Percentiles rank a stretch among this genome's conserved stretches.
Evolutionary conservation across 1,140 invertebrate species (phyloP).

Genomic region (Protaetia brevitarsis): DNA sequence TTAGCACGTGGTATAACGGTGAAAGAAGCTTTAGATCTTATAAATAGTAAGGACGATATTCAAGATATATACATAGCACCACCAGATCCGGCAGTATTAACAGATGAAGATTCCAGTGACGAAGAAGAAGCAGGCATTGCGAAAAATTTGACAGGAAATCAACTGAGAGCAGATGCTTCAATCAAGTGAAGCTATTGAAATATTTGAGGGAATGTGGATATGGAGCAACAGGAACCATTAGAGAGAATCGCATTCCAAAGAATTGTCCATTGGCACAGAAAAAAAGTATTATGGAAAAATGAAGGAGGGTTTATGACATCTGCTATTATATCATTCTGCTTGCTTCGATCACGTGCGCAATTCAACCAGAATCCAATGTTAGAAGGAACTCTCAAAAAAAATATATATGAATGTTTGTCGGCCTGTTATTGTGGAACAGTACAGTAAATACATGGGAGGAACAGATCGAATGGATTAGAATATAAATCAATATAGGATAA

Average conservation of each 20-base stretch:
- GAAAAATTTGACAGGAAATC: too few relatives aligned
- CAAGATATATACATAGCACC: too few relatives aligned
- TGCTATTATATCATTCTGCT: neutral
- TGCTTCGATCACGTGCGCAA: neutral
- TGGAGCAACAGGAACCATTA: slow-evolving; percentile 34
- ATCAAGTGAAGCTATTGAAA: slow-evolving; percentile 27
- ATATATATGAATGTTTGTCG: neutral
- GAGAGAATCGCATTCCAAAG: slow-evolving; percentile 32
- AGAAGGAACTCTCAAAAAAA: neutral
- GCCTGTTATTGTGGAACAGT: neutral
- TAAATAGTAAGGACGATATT: too few relatives aligned
- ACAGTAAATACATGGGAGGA: neutral
- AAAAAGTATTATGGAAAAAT: slow-evolving; percentile 27
- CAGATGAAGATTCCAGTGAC: too few relatives aligned
- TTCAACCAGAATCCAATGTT: neutral
- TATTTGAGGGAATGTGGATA: slow-evolving; percentile 29
- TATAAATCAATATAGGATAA: too few relatives aligned
- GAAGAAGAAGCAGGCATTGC: too few relatives aligned
- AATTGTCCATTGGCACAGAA: slow-evolving; percentile 28
- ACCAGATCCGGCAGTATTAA: too few relatives aligned
- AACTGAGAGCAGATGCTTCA: too few relatives aligned
- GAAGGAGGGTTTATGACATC: neutral
- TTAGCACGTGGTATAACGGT: too few relatives aligned
- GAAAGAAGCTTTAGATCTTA: too few relatives aligned
- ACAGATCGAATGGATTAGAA: neutral